Base-by-base conservation (phyloP, 2,888 invertebrate genomes). In the Augochlorella aurata region DNA sequence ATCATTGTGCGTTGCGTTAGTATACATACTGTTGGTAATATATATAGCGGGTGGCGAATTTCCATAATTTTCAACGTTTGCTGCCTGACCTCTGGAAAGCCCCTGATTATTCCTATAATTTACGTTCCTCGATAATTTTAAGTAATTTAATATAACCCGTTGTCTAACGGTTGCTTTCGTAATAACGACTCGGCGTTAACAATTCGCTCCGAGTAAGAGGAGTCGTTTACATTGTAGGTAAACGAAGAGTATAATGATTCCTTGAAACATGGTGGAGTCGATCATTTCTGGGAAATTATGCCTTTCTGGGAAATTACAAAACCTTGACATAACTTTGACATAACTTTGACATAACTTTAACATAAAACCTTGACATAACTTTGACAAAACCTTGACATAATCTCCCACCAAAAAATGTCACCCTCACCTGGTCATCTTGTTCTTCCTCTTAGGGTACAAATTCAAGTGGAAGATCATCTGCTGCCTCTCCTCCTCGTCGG, bases 401-500 rank as follows among this genome's bases (percentile, higher is more conserved):
- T n/a, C 38, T 38, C 38, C 3, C 2, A 5, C 5, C 38, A 38
- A 38, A 38, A 38, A 2, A 7, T 38, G 5, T 38, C 0, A 2
- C 38, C 0, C n/a, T 73, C 74, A 93, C 93, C 93, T 92, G 78
- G 72, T 90, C 21, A 88, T 67, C 77, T 89, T 92, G 50, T 84
- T 91, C 82, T 94, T 95, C 79, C 94, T 94, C 74, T 95, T 94
- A 0, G 95, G 95, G 89, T 95, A 96, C 12, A 96, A 93, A 92
- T 96, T 96, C n/a, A 96, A 92, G 81, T 96, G 96, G 8, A 96
- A 94, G 87, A 96, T 94, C 94, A 96, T 95, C 89, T 96, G 95
- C 61, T 95, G 94, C n/a, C 93, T 91, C 47, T 93, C 93, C 12
- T 93, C 88, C 84, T 94, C 93, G 24, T 89, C 90, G 1, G 82